phyloP scores from a whole-genome alignment of 2,113 vertebrate species.

The Tautogolabrus adspersus region DNA sequence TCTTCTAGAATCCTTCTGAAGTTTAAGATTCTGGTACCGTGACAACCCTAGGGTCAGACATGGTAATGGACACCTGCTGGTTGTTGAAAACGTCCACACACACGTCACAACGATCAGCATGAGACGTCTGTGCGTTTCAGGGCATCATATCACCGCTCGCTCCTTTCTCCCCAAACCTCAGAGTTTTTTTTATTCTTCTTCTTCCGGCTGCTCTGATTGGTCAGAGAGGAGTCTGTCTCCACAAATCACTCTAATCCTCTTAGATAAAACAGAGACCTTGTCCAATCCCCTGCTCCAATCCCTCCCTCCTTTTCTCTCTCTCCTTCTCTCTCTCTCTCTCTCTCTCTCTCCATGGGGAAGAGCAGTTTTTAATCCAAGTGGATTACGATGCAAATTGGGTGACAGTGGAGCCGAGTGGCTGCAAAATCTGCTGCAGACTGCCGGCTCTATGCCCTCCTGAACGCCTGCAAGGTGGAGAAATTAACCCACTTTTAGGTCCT shows the following conservation, averaged over 20 bases:
- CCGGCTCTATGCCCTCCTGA: conserved; percentile 10
- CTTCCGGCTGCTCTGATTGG: conserved; percentile 70
- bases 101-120: too few species aligned
- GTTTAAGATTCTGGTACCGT: too few species aligned
- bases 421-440: conserved; percentile 42
- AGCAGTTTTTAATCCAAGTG: conserved; percentile 84
- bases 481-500: not conserved
- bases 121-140: not conserved
- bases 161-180: conserved; percentile 37
- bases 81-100: too few species aligned
- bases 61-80: too few species aligned
- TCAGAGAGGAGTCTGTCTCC: conserved; percentile 78
- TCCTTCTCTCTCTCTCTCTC: conserved; percentile 49
- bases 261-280: conserved; percentile 82
- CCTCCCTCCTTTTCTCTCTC: conserved; percentile 29
- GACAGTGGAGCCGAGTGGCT: conserved; percentile 66
- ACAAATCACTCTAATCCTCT: conserved; percentile 89
- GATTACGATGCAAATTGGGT: conserved; percentile 84
- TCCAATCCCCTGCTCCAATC: conserved; percentile 79
- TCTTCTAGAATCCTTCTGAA: too few species aligned
- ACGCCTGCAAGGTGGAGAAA: conserved; percentile 7
- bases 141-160: conserved; percentile 27
- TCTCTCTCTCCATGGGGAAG: conserved; percentile 63
- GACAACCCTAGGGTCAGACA: too few species aligned
- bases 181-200: conserved; percentile 33